A percentile compares a stretch with the other conserved stretches of the same genome.
Conservation (phyloP, 2,797 vertebrate genomes). For the Echeneis naucrates region DNA sequence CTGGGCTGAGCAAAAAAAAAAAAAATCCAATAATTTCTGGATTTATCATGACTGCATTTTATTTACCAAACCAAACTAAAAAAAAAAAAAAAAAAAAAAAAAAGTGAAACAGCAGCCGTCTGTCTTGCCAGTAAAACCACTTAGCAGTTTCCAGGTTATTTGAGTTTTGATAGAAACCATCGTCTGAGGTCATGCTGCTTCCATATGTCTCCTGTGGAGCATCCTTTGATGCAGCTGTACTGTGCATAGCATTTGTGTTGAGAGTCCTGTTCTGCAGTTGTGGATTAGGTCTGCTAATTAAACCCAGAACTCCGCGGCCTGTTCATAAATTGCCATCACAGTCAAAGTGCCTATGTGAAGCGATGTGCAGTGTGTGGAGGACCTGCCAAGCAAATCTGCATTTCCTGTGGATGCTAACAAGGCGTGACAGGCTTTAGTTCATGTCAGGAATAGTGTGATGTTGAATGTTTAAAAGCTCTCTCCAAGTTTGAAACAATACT, state of each 20-base stretch:
- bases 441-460: neutral
- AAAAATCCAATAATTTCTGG: neutral
- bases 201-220: conserved; percentile 45
- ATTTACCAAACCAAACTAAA: neutral
- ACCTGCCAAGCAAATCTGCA: conserved; percentile 41
- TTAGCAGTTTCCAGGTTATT: conserved; percentile 22
- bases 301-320: conserved; percentile 59
- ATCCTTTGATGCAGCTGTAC: conserved; percentile 54
- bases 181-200: conserved; percentile 23
- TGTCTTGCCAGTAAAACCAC: neutral
- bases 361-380: conserved; percentile 36
- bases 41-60: neutral
- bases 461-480: neutral
- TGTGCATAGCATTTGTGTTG: conserved; percentile 48
- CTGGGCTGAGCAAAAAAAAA: neutral
- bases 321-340: conserved; percentile 71
- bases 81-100: too few relatives aligned
- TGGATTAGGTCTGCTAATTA: conserved; percentile 68
- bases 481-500: conserved; percentile 2
- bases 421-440: conserved; percentile 26
- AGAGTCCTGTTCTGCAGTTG: conserved; percentile 63
- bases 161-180: conserved; percentile 26
- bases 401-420: conserved; percentile 55
- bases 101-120: conserved; percentile 12
- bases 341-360: conserved; percentile 65